Evolutionary conservation across 2,113 vertebrate genomes (phyloP), one percentile per base, ranked within the genome.

Genomic region (Microcebus griseorufus): DNA sequence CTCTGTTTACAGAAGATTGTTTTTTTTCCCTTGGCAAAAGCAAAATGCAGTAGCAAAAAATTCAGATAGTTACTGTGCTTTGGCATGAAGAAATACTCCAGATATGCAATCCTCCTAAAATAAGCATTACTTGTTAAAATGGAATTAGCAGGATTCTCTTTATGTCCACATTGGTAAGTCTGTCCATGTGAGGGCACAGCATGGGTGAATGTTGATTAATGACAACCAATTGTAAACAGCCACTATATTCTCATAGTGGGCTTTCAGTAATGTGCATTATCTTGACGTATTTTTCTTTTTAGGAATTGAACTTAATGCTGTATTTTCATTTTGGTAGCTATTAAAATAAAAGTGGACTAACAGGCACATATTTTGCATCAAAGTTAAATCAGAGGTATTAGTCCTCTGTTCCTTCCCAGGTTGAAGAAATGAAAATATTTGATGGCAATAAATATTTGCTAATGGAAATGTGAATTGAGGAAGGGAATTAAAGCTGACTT

Each of bases 271-370:
- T 22, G 32, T 25, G 88, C 48, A 72, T 62, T 82, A 95, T 93
- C 85, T 94, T 85, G 81, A 88, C 93, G 65, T 73, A 45, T 84
- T 94, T 91, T 94, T 81, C 88, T 96, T 17, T 95, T 92, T 81
- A 93, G 82, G 80, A 96, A 97, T 88, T 78, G 11, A 95, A 85
- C 27, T 88, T 39, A 81, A 51, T 58, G 2, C 4, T 80, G 22
- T 60, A 58, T 62, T 67, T 96, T 64, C 25, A 48, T 73, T 81
- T 80, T 84, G 58, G 55, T 70, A 78, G 53, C n/a, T 95, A 42
- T 80, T 90, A 92, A 94, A 94, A 95, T 91, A 86, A 94, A 94
- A 67, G 16, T 53, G 69, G 51, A 55, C 22, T 82, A 78, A 73
- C 34, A 79, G 16, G 27, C 34, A 85, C 23, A 51, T 2, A 37